Conservation (phyloP, 2,888 invertebrate species). For the Gandaritis pyraliata region DNA sequence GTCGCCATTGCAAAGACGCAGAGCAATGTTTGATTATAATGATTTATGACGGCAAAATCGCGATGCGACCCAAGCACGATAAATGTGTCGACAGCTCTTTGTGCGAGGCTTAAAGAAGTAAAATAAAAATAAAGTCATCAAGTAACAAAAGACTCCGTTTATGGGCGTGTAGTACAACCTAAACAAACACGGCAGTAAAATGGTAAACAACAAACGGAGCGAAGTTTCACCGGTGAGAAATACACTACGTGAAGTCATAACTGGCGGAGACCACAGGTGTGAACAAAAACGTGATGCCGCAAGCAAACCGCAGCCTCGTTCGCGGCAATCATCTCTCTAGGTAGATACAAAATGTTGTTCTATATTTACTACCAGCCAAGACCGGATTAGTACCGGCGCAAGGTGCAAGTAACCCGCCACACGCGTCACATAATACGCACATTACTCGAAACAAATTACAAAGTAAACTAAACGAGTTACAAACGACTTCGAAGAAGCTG, state of each 20-base stretch:
- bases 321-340: constrained; percentile 66
- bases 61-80: constrained; percentile 77
- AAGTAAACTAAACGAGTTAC: constrained; percentile 43
- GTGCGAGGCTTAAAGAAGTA: constrained; percentile 45
- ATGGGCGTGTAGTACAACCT: constrained; percentile 40
- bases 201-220: constrained; percentile 35
- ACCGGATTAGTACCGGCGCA: constrained; percentile 66
- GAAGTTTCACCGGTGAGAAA: constrained; percentile 41
- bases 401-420: constrained; percentile 64
- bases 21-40: constrained; percentile 76
- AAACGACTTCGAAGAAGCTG: constrained; percentile 54
- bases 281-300: constrained; percentile 71
- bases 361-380: constrained; percentile 70
- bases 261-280: constrained; percentile 68
- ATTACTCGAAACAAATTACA: constrained; percentile 56
- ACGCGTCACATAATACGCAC: constrained; percentile 57
- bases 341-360: constrained; percentile 52
- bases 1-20: constrained; percentile 57
- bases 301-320: constrained; percentile 63
- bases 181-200: constrained; percentile 44
- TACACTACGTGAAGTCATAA: constrained; percentile 54
- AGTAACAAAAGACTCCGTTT: constrained; percentile 47
- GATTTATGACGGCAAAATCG: constrained; percentile 79
- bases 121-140: constrained; percentile 53
- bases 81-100: constrained; percentile 69